These are phyloP conservation scores for Chrysoperla carnea DNA, from an alignment of 1,140 invertebrate species.

Conservation along the genomic window DNA sequence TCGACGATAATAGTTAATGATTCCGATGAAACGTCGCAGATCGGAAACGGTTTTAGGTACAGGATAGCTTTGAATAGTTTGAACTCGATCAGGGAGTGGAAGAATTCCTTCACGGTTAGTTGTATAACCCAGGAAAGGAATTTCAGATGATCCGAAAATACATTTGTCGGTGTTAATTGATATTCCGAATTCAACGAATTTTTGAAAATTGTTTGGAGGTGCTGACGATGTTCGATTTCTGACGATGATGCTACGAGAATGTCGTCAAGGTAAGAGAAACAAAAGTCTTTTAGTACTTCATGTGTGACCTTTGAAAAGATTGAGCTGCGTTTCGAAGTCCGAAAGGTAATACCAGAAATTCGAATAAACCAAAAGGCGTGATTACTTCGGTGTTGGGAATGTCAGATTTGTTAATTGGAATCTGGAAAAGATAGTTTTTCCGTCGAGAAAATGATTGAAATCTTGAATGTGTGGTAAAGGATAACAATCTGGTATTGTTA, in stretches of 20 bases:
- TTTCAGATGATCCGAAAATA: conserved; percentile 11
- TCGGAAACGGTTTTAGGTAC: conserved; percentile 9
- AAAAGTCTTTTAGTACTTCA: conserved; percentile 6
- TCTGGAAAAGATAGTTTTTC: conserved; percentile 21
- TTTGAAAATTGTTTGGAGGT: conserved; percentile 10
- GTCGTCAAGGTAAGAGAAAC: conserved; percentile 29
- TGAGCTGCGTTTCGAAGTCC: conserved; percentile 14
- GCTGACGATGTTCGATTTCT: conserved; percentile 12
- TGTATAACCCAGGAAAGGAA: conserved; percentile 15
- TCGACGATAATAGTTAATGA: conserved; percentile 15
- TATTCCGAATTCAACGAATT: conserved; percentile 13
- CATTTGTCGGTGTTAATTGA: conserved; percentile 15
- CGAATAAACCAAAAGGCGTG: conserved; percentile 14
- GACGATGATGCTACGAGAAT: conserved; percentile 22
- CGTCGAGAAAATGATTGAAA: conserved; percentile 16
- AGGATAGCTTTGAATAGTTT: conserved; percentile 8
- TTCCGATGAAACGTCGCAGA: conserved; percentile 16
- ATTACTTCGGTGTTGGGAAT: conserved; percentile 18
- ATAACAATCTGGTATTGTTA: conserved; percentile 20
- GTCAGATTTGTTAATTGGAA: conserved; percentile 14
- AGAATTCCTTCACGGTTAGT: conserved; percentile 7
- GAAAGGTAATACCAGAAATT: conserved; percentile 15
- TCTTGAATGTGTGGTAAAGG: conserved; percentile 19
- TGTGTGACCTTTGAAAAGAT: conserved; percentile 8
- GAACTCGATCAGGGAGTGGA: conserved; percentile 3